Evolutionary conservation across 2,888 invertebrate species (phyloP), one percentile per base, ranked within the genome.

Genomic region (Apocheima hispidaria): DNA sequence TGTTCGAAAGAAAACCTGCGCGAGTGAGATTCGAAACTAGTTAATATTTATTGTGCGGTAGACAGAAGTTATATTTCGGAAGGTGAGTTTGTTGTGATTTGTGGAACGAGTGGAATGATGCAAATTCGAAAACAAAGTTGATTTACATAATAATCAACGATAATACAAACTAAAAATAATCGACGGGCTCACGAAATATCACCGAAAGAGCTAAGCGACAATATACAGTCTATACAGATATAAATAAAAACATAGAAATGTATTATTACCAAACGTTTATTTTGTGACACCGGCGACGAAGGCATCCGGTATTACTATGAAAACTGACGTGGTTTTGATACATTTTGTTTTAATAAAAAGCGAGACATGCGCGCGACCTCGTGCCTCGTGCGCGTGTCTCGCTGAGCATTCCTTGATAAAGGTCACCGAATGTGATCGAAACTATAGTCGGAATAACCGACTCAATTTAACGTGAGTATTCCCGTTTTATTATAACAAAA

Each of bases 71-170:
- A 68, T 64, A 70, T 78, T 77, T 77, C 68, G 69, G 71, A 74
- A 60, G 77, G 79, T 81, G 71, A 81, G 80, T 82, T 79, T 79
- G 77, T 77, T 77, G 71, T 77, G 70, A 71, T 71, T 75, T 69
- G 65, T 73, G 66, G 63, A 67, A 63, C 60, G 62, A 60, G 54
- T 73, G 67, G 69, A 73, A 73, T 76, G 75, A 72, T 68, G 71
- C 65, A 67, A 64, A 69, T 65, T 54, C 50, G 56, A 68, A 73
- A 58, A 66, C 65, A 56, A 63, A 58, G 63, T 66, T 40, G 55
- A 75, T 75, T 77, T 73, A 71, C 71, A 74, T 78, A 80, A 75
- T 75, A 60, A 56, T 66, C 60, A 60, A 65, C 60, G 54, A n/a
- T n/a, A n/a, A n/a, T n/a, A n/a, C n/a, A n/a, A n/a, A n/a, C n/a